phyloP scores from a whole-genome alignment of 2,113 vertebrate species.

The Alosa alosa region DNA sequence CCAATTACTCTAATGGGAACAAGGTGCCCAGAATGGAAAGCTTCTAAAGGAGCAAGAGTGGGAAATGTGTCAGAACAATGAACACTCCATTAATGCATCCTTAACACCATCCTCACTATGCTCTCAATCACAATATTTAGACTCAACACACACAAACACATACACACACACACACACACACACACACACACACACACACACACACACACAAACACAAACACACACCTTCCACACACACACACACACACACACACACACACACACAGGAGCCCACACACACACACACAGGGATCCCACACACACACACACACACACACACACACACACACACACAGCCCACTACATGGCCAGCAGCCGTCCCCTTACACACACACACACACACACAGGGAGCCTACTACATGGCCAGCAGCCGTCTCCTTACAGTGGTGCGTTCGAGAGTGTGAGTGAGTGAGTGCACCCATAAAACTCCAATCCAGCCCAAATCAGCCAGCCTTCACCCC shows the following conservation, averaged over 20 bases:
- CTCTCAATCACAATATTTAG: not conserved
- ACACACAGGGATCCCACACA: too few relatives aligned
- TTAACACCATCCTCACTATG: not conserved
- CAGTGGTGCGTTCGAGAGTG: not conserved
- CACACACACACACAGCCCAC: too few relatives aligned
- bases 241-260: too few relatives aligned
- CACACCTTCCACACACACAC: too few relatives aligned
- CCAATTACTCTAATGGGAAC: not conserved
- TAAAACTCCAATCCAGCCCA: constrained; percentile 47
- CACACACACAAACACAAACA: too few relatives aligned
- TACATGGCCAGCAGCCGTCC: too few relatives aligned
- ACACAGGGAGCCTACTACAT: not conserved
- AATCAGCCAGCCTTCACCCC: not conserved
- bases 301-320: too few relatives aligned
- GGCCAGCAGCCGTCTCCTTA: not conserved
- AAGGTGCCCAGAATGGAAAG: not conserved
- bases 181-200: not conserved
- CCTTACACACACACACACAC: too few relatives aligned
- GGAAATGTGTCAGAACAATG: not conserved
- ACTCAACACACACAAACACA: not conserved
- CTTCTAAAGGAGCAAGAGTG: not conserved
- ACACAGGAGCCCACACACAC: too few relatives aligned
- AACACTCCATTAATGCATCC: not conserved
- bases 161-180: not conserved
- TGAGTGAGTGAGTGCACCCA: constrained; percentile 1